Base-by-base conservation (phyloP, 2,797 vertebrate species). In the Neopelma chrysocephalum region DNA sequence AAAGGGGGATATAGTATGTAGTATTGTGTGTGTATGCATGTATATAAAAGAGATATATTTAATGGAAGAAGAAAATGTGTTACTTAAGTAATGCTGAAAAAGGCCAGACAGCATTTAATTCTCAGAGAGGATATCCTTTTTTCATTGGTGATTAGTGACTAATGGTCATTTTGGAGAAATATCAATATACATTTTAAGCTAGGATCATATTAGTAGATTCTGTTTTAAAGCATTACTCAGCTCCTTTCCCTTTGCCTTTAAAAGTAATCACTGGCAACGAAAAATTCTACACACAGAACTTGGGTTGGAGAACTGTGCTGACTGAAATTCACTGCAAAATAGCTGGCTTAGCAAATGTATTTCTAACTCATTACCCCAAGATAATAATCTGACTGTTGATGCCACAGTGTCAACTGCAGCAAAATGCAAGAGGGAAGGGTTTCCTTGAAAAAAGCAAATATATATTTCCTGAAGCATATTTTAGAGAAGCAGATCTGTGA, bases 61-160 rank as follows among this genome's bases (percentile, higher is more conserved):
- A 75, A 92, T 7, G 18, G 34, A 79, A 81, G 14, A 5, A 70
- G 25, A 66, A 90, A 81, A 81, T 29, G 3, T n/a, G 2, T 91
- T 94, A 82, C 26, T 89, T 83, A 93, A 92, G 40, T 85, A 80
- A 88, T 32, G 50, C 51, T 25, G 64, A 86, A 83, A 90, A 95
- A 90, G 54, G 48, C 75, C 87, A 89, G 82, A 75, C 57, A 91
- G 36, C n/a, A 81, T 36, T 43, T 32, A 36, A 27, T 95, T 95
- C 93, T 92, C 58, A 62, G 43, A 87, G 82, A 73, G 34, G 11
- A 23, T 93, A 77, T 82, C 25, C 75, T 79, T 83, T 83, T 80
- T 82, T 90, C 34, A 69, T 32, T 42, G 13, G 50, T 94, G 84
- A 93, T 95, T 96, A 90, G 71, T 94, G 56, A 70, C 64, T 54